Percentiles rank a stretch among this genome's conserved stretches.
Evolutionary conservation across 1,140 invertebrate genomes (phyloP).

Genomic region (Riptortus pedestris): DNA sequence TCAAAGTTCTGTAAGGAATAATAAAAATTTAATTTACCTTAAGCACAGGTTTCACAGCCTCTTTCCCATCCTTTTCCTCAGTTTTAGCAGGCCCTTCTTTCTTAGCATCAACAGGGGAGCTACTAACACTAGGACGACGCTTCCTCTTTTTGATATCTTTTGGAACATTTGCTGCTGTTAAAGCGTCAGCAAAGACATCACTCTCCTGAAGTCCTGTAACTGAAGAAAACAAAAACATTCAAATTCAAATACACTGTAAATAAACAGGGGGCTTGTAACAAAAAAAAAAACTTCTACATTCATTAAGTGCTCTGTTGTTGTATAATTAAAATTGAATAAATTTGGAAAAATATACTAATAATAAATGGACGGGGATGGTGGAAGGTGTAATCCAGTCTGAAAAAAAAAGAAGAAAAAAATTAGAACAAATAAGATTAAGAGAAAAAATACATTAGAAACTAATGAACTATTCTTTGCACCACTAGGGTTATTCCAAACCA

Average conservation of each 20-base stretch:
- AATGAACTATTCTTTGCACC: no score
- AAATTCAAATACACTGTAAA: conserved; percentile 13
- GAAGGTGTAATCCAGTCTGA: no score
- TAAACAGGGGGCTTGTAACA: background rate
- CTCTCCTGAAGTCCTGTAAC: conserved; percentile 59
- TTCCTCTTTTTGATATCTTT: conserved; percentile 67
- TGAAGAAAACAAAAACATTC: conserved; percentile 2
- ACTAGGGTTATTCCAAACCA: no score
- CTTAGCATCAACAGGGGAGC: conserved; percentile 36
- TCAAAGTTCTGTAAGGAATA: no score
- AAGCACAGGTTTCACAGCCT: conserved; percentile 41
- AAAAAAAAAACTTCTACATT: background rate
- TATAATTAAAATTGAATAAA: no score
- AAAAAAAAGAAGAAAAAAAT: no score
- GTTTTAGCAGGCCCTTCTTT: conserved; percentile 28
- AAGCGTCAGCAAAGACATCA: conserved; percentile 82
- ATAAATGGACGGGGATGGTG: no score
- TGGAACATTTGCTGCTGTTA: conserved; percentile 56
- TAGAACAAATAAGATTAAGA: no score
- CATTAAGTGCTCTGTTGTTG: background rate
- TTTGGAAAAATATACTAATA: no score
- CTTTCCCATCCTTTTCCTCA: conserved; percentile 35
- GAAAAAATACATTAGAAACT: no score
- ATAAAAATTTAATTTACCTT: no score
- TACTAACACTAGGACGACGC: conserved; percentile 54